These are phyloP conservation scores for Oscheius sp. DNA, from an alignment of 2,888 invertebrate genomes.

Conservation along the genomic window DNA sequence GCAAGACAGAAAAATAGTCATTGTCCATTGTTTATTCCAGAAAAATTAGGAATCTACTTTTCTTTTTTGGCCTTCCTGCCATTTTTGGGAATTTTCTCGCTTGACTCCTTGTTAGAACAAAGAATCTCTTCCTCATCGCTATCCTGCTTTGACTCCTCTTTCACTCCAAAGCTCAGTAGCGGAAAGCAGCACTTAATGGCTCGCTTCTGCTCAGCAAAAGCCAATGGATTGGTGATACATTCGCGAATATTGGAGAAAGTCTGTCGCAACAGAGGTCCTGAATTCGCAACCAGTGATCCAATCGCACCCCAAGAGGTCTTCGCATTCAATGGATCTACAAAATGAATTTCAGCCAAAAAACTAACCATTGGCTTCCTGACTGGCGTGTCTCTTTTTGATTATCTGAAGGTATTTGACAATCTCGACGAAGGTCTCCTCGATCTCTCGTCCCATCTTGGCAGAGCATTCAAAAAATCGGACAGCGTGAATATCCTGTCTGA, in stretches of 20 bases:
- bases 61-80: not conserved
- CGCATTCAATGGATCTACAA: constrained; percentile 10
- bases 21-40: constrained; percentile 1
- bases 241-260: constrained; percentile 4
- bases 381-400: not conserved
- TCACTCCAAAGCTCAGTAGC: constrained; percentile 3
- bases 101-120: too few relatives aligned
- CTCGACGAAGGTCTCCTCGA: not conserved
- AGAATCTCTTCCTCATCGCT: not conserved
- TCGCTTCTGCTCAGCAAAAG: constrained; percentile 2
- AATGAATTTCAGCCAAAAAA: not conserved
- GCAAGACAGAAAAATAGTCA: not conserved
- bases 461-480: constrained; percentile 6
- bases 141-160: too few relatives aligned
- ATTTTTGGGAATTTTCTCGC: too few relatives aligned
- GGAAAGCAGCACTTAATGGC: not conserved
- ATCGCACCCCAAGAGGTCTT: not conserved
- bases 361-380: not conserved
- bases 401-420: not conserved
- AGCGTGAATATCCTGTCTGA: constrained; percentile 4
- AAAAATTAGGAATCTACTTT: too few relatives aligned
- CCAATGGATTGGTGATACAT: not conserved
- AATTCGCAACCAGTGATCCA: constrained; percentile 3
- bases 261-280: constrained; percentile 5
- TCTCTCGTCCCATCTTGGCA: not conserved